These are phyloP conservation scores for Semnornis frantzii DNA, from an alignment of 2,113 vertebrate species.

Conservation along the genomic window DNA sequence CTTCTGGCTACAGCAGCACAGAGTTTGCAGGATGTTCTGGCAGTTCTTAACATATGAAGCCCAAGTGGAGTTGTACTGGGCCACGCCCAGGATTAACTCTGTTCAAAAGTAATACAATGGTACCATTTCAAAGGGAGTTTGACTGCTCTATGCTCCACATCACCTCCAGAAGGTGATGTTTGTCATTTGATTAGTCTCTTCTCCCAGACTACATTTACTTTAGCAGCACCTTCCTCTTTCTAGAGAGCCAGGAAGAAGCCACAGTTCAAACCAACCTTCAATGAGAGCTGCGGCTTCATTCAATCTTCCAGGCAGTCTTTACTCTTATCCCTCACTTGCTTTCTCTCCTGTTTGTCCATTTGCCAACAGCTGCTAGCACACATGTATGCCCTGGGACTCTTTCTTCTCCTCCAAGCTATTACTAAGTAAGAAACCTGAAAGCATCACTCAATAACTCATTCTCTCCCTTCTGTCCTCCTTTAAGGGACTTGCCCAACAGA, in stretches of 20 bases:
- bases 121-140: neutral
- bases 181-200: neutral
- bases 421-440: no score
- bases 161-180: no score
- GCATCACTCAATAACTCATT: neutral
- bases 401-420: neutral
- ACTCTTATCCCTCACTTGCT: neutral
- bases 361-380: neutral
- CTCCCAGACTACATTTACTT: neutral
- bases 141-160: neutral
- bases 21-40: neutral
- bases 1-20: fast-evolving
- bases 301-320: no score
- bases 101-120: no score
- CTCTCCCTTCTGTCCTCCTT: neutral
- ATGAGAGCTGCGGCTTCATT: neutral
- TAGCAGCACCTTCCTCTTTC: neutral
- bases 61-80: neutral
- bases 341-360: neutral
- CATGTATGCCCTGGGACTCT: no score
- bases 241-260: neutral
- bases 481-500: neutral
- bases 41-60: neutral
- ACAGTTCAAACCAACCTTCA: neutral
- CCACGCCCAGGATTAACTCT: neutral